A percentile compares a stretch with the other conserved stretches of the same genome.
Evolutionary conservation across 2,113 vertebrate genomes (phyloP).

Genomic region (Peucedramus taeniatus): DNA sequence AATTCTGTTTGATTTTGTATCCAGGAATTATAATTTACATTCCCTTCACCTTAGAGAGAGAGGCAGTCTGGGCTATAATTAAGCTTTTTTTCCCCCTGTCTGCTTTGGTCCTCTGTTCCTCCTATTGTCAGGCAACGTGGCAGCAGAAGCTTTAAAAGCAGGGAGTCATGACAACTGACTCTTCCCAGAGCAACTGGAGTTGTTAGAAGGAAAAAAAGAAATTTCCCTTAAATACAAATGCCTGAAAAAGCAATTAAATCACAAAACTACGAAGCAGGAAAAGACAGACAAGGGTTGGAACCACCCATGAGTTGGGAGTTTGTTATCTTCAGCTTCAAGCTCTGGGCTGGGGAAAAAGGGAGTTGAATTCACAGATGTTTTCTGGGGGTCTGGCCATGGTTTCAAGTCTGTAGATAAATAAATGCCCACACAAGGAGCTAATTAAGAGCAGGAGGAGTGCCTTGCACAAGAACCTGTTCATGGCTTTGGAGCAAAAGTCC

Average conservation of each 20-base stretch:
- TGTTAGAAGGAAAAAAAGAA: not conserved
- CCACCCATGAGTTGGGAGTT: not conserved
- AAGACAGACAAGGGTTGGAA: not conserved
- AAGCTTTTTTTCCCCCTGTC: not conserved
- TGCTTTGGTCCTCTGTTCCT: not conserved
- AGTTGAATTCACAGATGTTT: not conserved
- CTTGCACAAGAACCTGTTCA: not conserved
- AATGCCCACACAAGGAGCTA: constrained; percentile 14
- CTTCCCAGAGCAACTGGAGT: not conserved
- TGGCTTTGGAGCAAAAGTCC: not conserved
- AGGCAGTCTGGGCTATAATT: not conserved
- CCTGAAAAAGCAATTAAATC: not conserved
- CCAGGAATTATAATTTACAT: constrained; percentile 32
- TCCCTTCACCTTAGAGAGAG: not conserved
- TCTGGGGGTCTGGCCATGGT: not conserved
- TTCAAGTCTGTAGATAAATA: not conserved
- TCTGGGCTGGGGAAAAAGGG: not conserved
- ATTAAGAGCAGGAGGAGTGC: not conserved
- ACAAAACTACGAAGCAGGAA: not conserved
- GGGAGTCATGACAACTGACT: constrained; percentile 26
- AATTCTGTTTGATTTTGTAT: constrained; percentile 51
- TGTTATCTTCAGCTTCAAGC: not conserved
- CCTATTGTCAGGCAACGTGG: not conserved
- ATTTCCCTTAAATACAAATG: not conserved
- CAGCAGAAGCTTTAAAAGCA: constrained; percentile 32